Evolutionary conservation across 2,888 invertebrate species (phyloP), one percentile per base, ranked within the genome.

Genomic region (Callosobruchus maculatus): DNA sequence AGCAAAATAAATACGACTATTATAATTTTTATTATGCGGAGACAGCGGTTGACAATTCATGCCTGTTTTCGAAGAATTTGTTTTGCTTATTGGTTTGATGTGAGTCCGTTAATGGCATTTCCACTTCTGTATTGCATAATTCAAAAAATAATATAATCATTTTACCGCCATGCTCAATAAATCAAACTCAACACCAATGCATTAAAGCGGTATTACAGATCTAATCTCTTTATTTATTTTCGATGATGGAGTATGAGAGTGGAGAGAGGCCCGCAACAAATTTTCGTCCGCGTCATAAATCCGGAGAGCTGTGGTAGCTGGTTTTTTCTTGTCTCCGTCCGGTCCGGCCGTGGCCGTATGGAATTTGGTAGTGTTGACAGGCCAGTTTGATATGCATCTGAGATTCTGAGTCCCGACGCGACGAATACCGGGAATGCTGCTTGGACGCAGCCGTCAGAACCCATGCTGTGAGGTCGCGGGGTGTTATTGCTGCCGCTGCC

Each of bases 341-440:
- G n/a, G n/a, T n/a, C n/a, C n/a, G n/a, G n/a, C n/a, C n/a, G n/a
- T 18, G 13, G 7, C 49, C 13, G 49, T 49, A 49, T 72, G 73
- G 75, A 77, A 78, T 78, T 77, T 76, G 77, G 78, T 73, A 73
- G 76, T 75, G 77, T 76, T 77, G 78, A 77, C 77, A 76, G 76
- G 72, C 66, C 70, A 72, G 68, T 75, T 71, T 68, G 75, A 78
- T 77, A 74, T 68, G 68, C 67, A 76, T 77, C 76, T 74, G 49
- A 13, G 49, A 13, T 18, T n/a, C n/a, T n/a, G n/a, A n/a, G n/a
- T n/a, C n/a, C n/a, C n/a, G n/a, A n/a, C 49, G 1, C 7, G 7
- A 7, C 49, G 49, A 49, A 49, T 49, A 49, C 49, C 49, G 49
- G 49, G 49, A 49, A 49, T 49, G 49, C 49, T 49, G 49, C 49